Evolutionary conservation across 1,140 invertebrate genomes (phyloP).

Genomic region (Macrocentrus cingulum): DNA sequence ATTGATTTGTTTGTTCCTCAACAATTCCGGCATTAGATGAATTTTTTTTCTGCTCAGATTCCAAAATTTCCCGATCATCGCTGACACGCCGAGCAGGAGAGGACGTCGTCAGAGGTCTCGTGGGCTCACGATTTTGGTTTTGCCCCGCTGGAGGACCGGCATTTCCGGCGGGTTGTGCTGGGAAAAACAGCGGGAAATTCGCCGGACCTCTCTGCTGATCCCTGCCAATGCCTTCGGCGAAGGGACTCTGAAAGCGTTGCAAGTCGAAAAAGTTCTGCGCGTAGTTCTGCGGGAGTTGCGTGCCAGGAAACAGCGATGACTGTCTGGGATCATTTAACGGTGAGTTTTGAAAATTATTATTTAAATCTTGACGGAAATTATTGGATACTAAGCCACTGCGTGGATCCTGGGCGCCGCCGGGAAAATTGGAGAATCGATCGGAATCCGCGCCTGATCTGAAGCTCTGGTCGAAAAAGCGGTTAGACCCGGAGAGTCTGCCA

Average conservation of each 20-base stretch:
- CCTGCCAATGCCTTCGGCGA: conserved; percentile 8
- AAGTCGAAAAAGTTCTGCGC: conserved; percentile 20
- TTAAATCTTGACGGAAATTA: conserved; percentile 13
- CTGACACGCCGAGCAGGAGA: too few relatives aligned
- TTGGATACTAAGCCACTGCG: neutral
- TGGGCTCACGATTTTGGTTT: neutral
- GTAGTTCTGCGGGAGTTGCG: conserved; percentile 7
- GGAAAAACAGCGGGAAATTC: conserved; percentile 15
- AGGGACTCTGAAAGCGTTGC: conserved; percentile 20
- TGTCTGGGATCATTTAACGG: conserved; percentile 12
- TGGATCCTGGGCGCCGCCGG: neutral
- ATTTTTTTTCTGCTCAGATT: too few relatives aligned
- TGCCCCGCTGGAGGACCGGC: neutral
- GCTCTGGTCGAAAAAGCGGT: conserved; percentile 6
- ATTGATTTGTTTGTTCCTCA: conserved; percentile 16
- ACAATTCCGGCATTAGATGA: conserved; percentile 13
- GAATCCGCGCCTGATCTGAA: neutral
- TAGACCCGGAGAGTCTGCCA: conserved; percentile 4
- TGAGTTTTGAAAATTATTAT: conserved; percentile 20
- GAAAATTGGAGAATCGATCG: neutral
- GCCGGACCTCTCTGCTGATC: conserved; percentile 19
- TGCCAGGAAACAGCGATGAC: neutral
- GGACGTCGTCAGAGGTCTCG: too few relatives aligned
- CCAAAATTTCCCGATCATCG: too few relatives aligned
- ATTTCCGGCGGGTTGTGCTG: neutral